Evolutionary conservation across 2,888 invertebrate species (phyloP).

Genomic region (Dryobotodes eremita): DNA sequence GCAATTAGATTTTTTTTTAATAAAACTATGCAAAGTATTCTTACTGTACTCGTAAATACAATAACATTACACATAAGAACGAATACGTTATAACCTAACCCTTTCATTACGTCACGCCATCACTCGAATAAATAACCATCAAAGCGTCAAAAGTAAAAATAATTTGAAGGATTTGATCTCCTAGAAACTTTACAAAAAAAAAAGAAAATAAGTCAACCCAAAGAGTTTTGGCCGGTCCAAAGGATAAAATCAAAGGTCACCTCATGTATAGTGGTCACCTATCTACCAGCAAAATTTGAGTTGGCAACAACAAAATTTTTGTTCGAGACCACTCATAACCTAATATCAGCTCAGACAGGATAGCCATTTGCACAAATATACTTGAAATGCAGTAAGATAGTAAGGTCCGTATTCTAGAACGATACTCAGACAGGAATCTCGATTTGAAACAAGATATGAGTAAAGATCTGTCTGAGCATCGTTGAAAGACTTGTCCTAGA

Average conservation of each 20-base stretch:
- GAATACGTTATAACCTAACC: background rate
- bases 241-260: conserved; percentile 41
- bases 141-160: conserved; percentile 22
- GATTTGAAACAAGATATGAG: background rate
- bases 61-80: background rate
- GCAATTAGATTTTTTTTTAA: no score
- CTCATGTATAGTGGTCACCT: background rate
- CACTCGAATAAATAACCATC: conserved; percentile 11
- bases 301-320: background rate
- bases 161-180: conserved; percentile 2
- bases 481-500: background rate
- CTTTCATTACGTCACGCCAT: conserved; percentile 2
- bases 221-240: conserved; percentile 30
- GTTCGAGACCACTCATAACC: background rate
- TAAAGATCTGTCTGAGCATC: background rate
- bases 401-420: background rate
- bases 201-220: conserved; percentile 14
- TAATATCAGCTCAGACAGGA: background rate
- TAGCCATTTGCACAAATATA: conserved; percentile 11
- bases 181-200: conserved; percentile 8
- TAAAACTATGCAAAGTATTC: background rate
- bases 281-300: conserved; percentile 14
- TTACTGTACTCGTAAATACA: no score
- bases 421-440: background rate
- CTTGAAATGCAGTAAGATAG: conserved; percentile 54